Evolutionary conservation across 1,140 invertebrate species (phyloP).

Genomic region (Hycleus phaleratus): DNA sequence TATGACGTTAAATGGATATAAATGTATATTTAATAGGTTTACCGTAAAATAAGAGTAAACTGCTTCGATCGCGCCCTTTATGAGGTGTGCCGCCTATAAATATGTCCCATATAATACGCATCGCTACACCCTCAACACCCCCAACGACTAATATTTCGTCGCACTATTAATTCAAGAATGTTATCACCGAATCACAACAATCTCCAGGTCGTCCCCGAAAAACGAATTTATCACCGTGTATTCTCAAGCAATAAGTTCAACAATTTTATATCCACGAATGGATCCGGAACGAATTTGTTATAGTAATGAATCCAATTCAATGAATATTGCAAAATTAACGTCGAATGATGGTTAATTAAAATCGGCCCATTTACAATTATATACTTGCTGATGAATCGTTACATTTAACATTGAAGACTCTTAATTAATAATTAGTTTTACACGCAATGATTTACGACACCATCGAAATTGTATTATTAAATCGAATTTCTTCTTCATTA

Average conservation of each 20-base stretch:
- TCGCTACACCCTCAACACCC: neutral
- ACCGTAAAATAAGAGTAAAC: conserved; percentile 26
- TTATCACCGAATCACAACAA: neutral
- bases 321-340: conserved; percentile 4
- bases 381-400: no score
- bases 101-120: conserved; percentile 12
- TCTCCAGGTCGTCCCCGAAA: neutral
- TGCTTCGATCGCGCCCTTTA: conserved; percentile 18
- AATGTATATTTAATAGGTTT: conserved; percentile 28
- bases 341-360: conserved; percentile 17
- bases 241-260: conserved; percentile 16
- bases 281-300: neutral
- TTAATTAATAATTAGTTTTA: no score
- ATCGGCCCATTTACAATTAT: neutral
- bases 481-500: no score
- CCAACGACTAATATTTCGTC: conserved; percentile 1
- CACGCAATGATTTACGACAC: no score
- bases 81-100: conserved; percentile 21
- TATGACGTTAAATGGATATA: conserved; percentile 27
- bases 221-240: conserved; percentile 5
- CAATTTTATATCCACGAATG: no score
- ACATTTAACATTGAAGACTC: no score
- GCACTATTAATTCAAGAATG: conserved; percentile 1
- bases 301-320: conserved; percentile 9
- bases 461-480: no score